A percentile compares a stretch with the other conserved stretches of the same genome.
Conservation (phyloP, 2,888 invertebrate genomes). For the Mythimna ferrago region DNA sequence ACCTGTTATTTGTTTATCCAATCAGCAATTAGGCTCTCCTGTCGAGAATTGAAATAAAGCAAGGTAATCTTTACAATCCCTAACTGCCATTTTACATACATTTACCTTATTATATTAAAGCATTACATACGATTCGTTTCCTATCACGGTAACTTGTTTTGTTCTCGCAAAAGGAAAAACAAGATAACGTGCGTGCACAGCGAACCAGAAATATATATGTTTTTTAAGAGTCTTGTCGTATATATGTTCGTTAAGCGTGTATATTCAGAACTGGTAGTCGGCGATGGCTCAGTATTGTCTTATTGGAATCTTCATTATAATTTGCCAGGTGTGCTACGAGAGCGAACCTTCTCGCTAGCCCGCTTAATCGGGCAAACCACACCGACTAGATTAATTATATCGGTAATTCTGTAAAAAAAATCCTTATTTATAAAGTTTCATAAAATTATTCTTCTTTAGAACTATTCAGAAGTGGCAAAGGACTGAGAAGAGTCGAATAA, state of each 20-base stretch:
- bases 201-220: conserved; percentile 50
- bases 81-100: conserved; percentile 32
- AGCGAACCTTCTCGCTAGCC: conserved; percentile 29
- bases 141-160: conserved; percentile 58
- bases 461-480: too few species aligned
- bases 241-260: conserved; percentile 59
- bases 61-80: conserved; percentile 26
- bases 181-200: conserved; percentile 39
- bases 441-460: too few species aligned
- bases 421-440: too few species aligned
- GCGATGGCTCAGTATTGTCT: conserved; percentile 70
- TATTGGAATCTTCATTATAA: conserved; percentile 74
- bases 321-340: conserved; percentile 74
- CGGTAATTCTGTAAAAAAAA: conserved; percentile 28
- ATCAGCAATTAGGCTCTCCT: background rate
- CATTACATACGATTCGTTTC: conserved; percentile 54
- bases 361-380: conserved; percentile 65
- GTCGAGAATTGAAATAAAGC: conserved; percentile 21
- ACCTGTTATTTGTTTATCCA: conserved; percentile 6
- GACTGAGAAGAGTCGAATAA: too few species aligned
- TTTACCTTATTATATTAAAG: conserved; percentile 45
- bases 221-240: conserved; percentile 45
- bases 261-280: conserved; percentile 68
- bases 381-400: conserved; percentile 65
- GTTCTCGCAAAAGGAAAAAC: conserved; percentile 54